Percentiles rank a stretch among this genome's conserved stretches.
Evolutionary conservation across 2,113 vertebrate species (phyloP).

Genomic region (Eptatretus burgeri): DNA sequence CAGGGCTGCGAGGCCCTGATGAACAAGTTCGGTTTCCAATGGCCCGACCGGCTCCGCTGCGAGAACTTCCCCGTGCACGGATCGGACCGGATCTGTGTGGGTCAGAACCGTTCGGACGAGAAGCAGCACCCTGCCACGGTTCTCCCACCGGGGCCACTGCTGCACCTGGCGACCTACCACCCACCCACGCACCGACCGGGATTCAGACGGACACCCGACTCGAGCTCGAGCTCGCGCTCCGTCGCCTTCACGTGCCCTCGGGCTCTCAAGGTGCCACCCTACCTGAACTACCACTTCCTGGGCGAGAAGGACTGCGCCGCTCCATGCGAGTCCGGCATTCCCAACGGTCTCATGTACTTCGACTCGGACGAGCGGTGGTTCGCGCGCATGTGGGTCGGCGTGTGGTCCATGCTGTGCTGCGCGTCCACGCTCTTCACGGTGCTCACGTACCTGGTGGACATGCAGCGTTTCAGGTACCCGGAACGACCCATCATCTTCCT

Average conservation of each 20-base stretch:
- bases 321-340: slow-evolving; percentile 47
- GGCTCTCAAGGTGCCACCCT: slow-evolving; percentile 47
- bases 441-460: slow-evolving; percentile 80
- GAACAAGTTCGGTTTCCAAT: slow-evolving; percentile 93
- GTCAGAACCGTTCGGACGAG: slow-evolving; percentile 52
- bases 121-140: slow-evolving; percentile 17
- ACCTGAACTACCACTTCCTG: slow-evolving; percentile 70
- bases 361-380: slow-evolving; percentile 62
- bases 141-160: slow-evolving; percentile 20
- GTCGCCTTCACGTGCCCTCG: slow-evolving; percentile 40
- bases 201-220: no score
- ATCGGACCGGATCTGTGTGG: slow-evolving; percentile 62
- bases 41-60: slow-evolving; percentile 62
- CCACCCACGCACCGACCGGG: slow-evolving; percentile 18
- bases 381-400: slow-evolving; percentile 72
- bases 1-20: slow-evolving; percentile 91
- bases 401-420: slow-evolving; percentile 74
- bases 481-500: slow-evolving; percentile 88
- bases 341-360: slow-evolving; percentile 66
- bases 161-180: slow-evolving; percentile 18
- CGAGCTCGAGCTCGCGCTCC: neutral
- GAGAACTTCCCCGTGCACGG: slow-evolving; percentile 77
- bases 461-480: slow-evolving; percentile 83
- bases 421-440: slow-evolving; percentile 84
- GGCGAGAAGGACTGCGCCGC: slow-evolving; percentile 61